These are phyloP conservation scores for Epizoanthus stellaris DNA, from an alignment of 92 coral and sea anemone species.

Conservation along the genomic window DNA sequence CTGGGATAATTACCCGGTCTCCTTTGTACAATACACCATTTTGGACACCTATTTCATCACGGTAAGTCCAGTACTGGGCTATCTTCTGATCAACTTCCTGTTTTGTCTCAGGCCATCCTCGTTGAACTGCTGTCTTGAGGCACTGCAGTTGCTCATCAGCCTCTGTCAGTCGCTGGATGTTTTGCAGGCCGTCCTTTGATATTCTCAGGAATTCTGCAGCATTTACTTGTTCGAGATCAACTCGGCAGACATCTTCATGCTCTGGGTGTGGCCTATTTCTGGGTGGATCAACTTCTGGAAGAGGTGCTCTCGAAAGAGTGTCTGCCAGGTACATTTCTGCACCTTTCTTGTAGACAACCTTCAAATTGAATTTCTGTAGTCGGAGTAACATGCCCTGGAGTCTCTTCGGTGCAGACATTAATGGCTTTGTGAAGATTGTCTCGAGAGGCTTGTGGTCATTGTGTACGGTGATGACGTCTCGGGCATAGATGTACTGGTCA, in stretches of 20 bases:
- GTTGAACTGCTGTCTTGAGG: background rate
- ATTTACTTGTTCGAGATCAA: conserved; percentile 17
- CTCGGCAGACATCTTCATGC: conserved; percentile 37
- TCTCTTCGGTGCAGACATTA: conserved; percentile 38
- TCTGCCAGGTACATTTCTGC: conserved; percentile 35
- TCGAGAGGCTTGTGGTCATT: conserved; percentile 24
- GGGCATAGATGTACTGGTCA: conserved; percentile 19
- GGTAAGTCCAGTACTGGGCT: conserved; percentile 35
- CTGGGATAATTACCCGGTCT: background rate
- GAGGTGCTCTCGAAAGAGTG: conserved; percentile 43
- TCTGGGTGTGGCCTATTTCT: conserved; percentile 15
- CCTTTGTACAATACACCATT: background rate
- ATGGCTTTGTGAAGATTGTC: conserved; percentile 23
- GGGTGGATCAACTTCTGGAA: conserved; percentile 37
- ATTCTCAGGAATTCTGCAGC: conserved; percentile 38
- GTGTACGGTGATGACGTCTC: background rate
- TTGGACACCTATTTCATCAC: conserved; percentile 29
- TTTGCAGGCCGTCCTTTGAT: conserved; percentile 20
- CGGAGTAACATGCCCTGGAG: conserved; percentile 38
- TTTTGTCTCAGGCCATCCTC: conserved; percentile 36
- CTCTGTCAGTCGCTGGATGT: conserved; percentile 14
- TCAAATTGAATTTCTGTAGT: conserved; percentile 26
- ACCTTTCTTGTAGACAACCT: conserved; percentile 32
- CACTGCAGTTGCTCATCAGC: conserved; percentile 22
- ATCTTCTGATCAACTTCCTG: background rate